Evolutionary conservation across 2,797 vertebrate genomes (phyloP), one percentile per base, ranked within the genome.

Genomic region (Orientallactaga sibirica): DNA sequence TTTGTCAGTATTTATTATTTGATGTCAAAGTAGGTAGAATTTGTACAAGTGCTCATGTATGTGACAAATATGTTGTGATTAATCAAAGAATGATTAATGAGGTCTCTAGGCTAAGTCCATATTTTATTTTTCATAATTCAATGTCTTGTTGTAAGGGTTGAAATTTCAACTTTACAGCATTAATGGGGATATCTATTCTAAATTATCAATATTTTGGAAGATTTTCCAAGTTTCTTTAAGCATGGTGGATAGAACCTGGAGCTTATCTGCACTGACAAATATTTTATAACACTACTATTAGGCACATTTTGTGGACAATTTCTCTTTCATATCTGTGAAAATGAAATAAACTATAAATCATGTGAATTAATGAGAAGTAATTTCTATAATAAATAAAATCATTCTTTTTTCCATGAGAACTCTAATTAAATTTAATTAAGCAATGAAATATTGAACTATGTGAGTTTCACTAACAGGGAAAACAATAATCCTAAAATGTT

Each of bases 271-370:
- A 18, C 7, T 75, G 33, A 70, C 1, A 24, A 79, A 70, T 83
- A 64, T 37, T 90, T 61, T 77, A 70, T 12, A 41, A 66, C 19
- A 52, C n/a, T 52, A 58, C 7, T 82, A 5, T 41, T 15, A 95
- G 70, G 27, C n/a, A 16, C 0, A 52, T 80, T 73, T 61, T 52
- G 25, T 8, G 27, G 75, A 10, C 5, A 37, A 66, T 80, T 80
- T 68, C 48, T 15, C 64, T 74, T 66, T 70, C 25, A 52, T 84
- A 1, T 1, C 25, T 3, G 0, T 74, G 16, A 86, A 91, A 74
- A 29, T 92, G 79, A 95, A 25, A 27, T 94, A 87, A 93, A 91
- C 66, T 62, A 58, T 58, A 64, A 95, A 88, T 87, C 76, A 95
- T 93, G 16, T 88, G 9, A 6, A 33, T 11, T 33, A 70, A 41